Evolutionary conservation across 2,113 vertebrate genomes (phyloP).

Genomic region (Crocuta crocuta): DNA sequence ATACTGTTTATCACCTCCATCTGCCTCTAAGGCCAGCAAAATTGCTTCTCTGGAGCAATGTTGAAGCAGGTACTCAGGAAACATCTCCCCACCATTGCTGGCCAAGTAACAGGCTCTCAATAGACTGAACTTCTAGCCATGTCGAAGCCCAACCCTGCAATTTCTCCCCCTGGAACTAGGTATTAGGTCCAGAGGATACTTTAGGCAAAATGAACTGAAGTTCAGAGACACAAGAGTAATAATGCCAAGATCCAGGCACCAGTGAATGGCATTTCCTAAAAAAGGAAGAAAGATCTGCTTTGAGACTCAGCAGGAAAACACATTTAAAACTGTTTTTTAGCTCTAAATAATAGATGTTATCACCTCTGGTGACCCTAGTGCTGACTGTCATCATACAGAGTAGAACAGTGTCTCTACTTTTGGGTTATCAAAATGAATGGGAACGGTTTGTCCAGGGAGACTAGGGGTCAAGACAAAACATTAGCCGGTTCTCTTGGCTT

Average conservation of each 20-base stretch:
- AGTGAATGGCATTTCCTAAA: background rate
- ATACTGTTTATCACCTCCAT: background rate
- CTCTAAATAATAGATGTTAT: slow-evolving; percentile 27
- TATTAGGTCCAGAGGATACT: background rate
- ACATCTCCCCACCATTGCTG: background rate
- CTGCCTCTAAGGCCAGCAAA: background rate
- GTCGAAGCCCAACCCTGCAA: background rate
- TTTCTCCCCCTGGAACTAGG: background rate
- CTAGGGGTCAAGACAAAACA: background rate
- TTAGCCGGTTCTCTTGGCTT: background rate
- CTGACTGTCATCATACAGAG: background rate
- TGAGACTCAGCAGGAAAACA: background rate
- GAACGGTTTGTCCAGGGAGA: background rate
- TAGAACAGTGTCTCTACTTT: background rate
- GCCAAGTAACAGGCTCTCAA: background rate
- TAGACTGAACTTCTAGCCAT: background rate
- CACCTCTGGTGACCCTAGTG: background rate
- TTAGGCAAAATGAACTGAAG: background rate
- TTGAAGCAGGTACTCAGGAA: background rate
- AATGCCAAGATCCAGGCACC: background rate
- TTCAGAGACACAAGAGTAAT: background rate
- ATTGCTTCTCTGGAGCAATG: background rate
- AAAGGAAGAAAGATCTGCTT: background rate
- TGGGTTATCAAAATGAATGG: background rate
- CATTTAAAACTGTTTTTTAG: background rate